Percentiles rank a stretch among this genome's conserved stretches.
phyloP scores from a whole-genome alignment of 2,888 invertebrate genomes.

The Galerucella nymphaeae region DNA sequence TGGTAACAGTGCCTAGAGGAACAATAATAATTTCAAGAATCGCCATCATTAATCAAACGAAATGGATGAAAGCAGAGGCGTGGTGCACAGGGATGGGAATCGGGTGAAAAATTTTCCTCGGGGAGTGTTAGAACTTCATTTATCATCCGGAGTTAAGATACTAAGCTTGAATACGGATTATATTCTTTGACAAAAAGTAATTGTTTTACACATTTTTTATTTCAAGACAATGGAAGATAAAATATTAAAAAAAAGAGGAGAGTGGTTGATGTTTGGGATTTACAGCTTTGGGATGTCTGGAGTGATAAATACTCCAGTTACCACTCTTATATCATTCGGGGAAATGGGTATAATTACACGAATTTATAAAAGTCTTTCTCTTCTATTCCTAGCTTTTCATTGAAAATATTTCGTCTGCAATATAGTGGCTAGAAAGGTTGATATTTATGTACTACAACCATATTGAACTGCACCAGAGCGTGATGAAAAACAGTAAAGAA shows the following conservation, averaged over 20 bases:
- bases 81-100: slow-evolving; percentile 12
- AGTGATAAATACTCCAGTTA: slow-evolving; percentile 6
- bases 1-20: slow-evolving; percentile 19
- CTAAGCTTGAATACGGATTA: slow-evolving; percentile 27
- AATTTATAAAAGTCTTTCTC: not conserved
- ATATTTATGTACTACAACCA: no score
- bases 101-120: slow-evolving; percentile 28
- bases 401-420: no score
- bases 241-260: not conserved
- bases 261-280: slow-evolving; percentile 10
- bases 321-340: not conserved
- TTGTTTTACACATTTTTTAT: slow-evolving; percentile 16
- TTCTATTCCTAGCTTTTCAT: not conserved
- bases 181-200: slow-evolving; percentile 8
- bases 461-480: no score
- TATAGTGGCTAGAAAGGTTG: no score
- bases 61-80: slow-evolving; percentile 36
- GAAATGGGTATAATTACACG: no score
- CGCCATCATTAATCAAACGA: slow-evolving; percentile 45
- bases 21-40: slow-evolving; percentile 17
- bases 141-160: slow-evolving; percentile 22
- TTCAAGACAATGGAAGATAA: not conserved
- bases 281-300: slow-evolving; percentile 8
- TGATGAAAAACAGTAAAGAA: no score
- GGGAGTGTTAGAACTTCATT: slow-evolving; percentile 25